Evolutionary conservation across 2,888 invertebrate species (phyloP), one percentile per base, ranked within the genome.

Genomic region (Smittia sp.): DNA sequence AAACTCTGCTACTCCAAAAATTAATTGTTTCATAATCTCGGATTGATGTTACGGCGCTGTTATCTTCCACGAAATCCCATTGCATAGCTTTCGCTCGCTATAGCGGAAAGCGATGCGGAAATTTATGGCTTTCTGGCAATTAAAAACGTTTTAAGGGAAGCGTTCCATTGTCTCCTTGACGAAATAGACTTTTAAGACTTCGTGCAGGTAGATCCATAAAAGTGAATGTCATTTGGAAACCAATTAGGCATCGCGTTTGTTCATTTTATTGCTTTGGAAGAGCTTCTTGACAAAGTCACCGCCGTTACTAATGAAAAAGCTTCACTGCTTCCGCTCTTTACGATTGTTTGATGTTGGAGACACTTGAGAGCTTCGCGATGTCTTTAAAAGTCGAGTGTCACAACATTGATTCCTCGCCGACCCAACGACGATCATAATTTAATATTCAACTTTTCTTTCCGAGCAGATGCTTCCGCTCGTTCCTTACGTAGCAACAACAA

Each of bases 1-100:
- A 46, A 46, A 6, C 22, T 58, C 58, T 58, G 58, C 18, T 46
- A n/a, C 58, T 22, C 24, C 13, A 66, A 27, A 39, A 41, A 41
- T 41, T 67, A 67, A 67, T 67, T 67, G 67, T 41, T 67, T 67
- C 39, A 67, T 67, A 67, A 67, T 67, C 67, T 41, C 3, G 11
- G 25, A 66, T 65, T 65, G 65, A 65, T 65, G 65, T 25, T 27
- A 9, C 11, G 38, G 15, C 20, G 25, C 27, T 38, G 18, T 39
- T 15, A 20, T 41, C 24, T 67, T 39, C 41, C 41, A 22, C 11
- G 32, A 13, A 15, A 39, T n/a, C 39, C n/a, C 13, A 11, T n/a
- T 13, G 20, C 67, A 67, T 63, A 63, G 9, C 63, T 25, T 24
- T 11, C 11, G 39, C 13, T 20, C 4, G 41, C n/a, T 22, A 13